Percentiles rank a stretch among this genome's conserved stretches.
These are phyloP conservation scores for Ictidomys tridecemlineatus DNA, from an alignment of 2,113 vertebrate species.

Conservation along the genomic window DNA sequence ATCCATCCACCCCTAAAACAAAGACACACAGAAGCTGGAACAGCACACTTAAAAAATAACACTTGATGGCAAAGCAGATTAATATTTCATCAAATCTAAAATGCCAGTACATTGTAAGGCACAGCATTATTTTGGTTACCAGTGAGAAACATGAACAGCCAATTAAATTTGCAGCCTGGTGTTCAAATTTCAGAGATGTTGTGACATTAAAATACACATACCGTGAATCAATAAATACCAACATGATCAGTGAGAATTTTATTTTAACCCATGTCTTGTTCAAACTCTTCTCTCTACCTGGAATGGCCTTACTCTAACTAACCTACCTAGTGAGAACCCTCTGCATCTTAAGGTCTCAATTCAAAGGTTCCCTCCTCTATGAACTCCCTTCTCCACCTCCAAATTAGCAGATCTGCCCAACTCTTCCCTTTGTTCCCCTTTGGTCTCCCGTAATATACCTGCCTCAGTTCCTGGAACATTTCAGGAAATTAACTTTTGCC, in stretches of 20 bases:
- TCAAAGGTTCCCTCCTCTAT: not conserved
- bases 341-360: not conserved
- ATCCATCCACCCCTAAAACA: conserved; percentile 34
- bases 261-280: not conserved
- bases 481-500: not conserved
- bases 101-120: not conserved
- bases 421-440: not conserved
- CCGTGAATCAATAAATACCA: not conserved
- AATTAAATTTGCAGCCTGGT: not conserved
- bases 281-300: not conserved
- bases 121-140: not conserved
- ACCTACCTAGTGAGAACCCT: not conserved
- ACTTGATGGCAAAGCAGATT: not conserved
- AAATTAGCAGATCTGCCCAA: not conserved
- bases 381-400: not conserved
- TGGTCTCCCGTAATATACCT: not conserved
- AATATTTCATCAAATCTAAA: conserved; percentile 23
- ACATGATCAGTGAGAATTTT: not conserved
- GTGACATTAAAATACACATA: not conserved
- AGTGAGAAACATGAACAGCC: not conserved
- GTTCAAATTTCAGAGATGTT: conserved; percentile 22
- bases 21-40: conserved; percentile 1
- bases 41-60: conserved; percentile 34
- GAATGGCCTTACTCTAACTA: not conserved
- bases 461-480: not conserved